phyloP scores from a whole-genome alignment of 2,888 invertebrate genomes.

The Merodon equestris region DNA sequence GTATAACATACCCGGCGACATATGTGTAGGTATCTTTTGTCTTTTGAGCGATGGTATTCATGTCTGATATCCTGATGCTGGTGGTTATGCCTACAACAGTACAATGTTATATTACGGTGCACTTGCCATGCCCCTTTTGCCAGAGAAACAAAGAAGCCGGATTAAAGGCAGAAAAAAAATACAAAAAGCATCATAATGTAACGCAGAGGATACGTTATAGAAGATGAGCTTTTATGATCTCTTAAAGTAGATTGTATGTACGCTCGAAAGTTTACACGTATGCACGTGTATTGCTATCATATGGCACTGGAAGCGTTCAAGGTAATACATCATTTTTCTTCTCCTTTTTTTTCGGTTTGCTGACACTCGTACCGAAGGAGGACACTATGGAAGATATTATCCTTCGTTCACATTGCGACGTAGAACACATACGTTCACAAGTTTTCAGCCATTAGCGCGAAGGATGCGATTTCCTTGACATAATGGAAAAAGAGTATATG shows the following conservation, averaged over 20 bases:
- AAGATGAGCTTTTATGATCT: conserved; percentile 32
- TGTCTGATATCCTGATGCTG: not conserved
- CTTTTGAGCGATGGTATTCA: conserved; percentile 15
- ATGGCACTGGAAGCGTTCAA: conserved; percentile 18
- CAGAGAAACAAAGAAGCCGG: no score
- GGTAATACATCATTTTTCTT: conserved; percentile 4
- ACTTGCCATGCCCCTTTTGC: not conserved
- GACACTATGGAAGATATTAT: conserved; percentile 11
- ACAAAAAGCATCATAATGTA: conserved; percentile 7
- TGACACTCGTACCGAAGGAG: conserved; percentile 12
- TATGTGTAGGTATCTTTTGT: not conserved
- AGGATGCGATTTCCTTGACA: no score
- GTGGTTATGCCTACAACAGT: conserved; percentile 9
- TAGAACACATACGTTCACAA: no score
- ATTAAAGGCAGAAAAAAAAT: no score
- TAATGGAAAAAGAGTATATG: no score
- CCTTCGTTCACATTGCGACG: no score
- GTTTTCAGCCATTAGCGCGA: no score
- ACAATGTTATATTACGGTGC: not conserved
- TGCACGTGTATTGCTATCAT: not conserved
- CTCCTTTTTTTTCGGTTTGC: conserved; percentile 29
- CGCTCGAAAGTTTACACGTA: no score
- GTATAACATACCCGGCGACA: no score
- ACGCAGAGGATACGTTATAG: not conserved
- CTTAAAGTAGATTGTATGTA: not conserved